Evolutionary conservation across 1,140 invertebrate species (phyloP).

Genomic region (Drosophila lacteicornis): DNA sequence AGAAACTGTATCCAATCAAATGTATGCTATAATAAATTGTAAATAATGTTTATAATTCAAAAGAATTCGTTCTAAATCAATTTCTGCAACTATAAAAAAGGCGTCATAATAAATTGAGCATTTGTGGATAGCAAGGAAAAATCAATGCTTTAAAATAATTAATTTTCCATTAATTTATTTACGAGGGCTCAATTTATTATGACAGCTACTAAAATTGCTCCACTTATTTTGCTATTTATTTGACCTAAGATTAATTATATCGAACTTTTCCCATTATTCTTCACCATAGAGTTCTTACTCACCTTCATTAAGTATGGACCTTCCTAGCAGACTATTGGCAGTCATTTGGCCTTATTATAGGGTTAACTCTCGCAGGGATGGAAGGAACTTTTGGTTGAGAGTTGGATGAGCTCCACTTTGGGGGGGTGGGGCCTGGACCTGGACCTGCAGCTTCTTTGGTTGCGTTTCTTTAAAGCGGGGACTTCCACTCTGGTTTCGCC

Average conservation of each 20-base stretch:
- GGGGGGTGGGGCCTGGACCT: neutral
- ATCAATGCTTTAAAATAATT: no score
- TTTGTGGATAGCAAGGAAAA: no score
- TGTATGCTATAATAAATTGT: no score
- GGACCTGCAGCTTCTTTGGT: constrained; percentile 60
- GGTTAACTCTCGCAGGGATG: neutral
- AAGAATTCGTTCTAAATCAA: no score
- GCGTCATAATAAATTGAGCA: no score
- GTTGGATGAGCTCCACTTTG: neutral
- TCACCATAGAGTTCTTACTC: constrained; percentile 2
- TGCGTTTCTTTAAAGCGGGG: constrained; percentile 42
- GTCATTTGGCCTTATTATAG: constrained; percentile 67
- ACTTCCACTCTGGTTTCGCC: neutral
- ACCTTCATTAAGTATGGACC: constrained; percentile 75
- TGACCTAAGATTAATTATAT: neutral
- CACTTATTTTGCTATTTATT: neutral
- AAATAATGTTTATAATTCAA: no score
- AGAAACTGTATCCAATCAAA: no score
- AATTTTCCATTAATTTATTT: no score
- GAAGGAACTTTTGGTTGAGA: constrained; percentile 10
- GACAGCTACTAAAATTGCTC: no score
- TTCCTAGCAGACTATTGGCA: constrained; percentile 72
- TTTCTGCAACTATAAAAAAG: no score
- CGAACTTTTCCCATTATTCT: neutral
- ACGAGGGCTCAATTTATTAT: no score